phyloP scores from a whole-genome alignment of 2,888 invertebrate species.

The Arge pagana region DNA sequence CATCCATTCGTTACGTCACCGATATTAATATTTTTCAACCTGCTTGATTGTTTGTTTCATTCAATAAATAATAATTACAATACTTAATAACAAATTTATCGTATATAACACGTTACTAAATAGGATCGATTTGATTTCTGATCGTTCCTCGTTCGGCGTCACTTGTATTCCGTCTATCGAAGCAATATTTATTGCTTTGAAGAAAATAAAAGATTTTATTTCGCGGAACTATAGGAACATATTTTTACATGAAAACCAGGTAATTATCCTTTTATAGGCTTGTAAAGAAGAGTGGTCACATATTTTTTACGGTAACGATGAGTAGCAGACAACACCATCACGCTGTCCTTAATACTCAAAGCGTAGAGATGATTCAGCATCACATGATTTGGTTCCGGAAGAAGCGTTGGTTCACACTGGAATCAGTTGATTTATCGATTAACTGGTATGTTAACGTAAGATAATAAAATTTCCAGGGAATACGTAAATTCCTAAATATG shows the following conservation, averaged over 20 bases:
- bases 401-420: slow-evolving; percentile 95
- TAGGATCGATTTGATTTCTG: too few relatives aligned
- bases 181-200: slow-evolving; percentile 2
- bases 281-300: slow-evolving; percentile 97
- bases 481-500: not conserved
- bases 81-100: slow-evolving; percentile 43
- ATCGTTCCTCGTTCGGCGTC: too few relatives aligned
- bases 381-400: slow-evolving; percentile 99
- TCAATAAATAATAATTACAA: slow-evolving; percentile 47
- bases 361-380: slow-evolving; percentile 99
- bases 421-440: slow-evolving; percentile 48
- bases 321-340: slow-evolving; percentile 98
- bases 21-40: slow-evolving; percentile 8
- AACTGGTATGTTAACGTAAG: not conserved
- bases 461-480: not conserved
- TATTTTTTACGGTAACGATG: slow-evolving; percentile 99
- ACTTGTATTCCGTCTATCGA: too few relatives aligned
- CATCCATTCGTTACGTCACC: not conserved
- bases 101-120: too few relatives aligned
- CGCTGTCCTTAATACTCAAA: slow-evolving; percentile 99
- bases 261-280: slow-evolving; percentile 82
- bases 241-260: not conserved
- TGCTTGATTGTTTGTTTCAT: slow-evolving; percentile 24
- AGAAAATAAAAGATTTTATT: slow-evolving; percentile 7
- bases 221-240: not conserved